Conservation (phyloP, 2,797 vertebrate species). For the Gobionotothen gibberifrons region DNA sequence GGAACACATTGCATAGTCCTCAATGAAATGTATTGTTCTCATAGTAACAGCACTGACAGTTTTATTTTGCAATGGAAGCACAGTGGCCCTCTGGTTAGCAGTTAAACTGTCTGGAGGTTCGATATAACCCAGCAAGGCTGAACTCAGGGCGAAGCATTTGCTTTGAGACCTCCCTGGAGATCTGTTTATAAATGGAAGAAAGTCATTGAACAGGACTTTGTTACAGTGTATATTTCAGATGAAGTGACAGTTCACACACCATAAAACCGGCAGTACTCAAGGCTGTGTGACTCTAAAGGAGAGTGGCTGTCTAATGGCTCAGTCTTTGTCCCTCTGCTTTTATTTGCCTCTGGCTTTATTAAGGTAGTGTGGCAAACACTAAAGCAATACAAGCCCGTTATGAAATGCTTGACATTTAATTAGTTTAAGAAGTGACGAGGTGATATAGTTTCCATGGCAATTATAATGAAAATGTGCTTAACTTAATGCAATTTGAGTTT, state of each 20-base stretch:
- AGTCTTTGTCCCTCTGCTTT: conserved; percentile 41
- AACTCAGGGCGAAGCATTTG: conserved; percentile 20
- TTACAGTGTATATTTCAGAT: conserved; percentile 57
- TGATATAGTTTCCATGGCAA: conserved; percentile 16
- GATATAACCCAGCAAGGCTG: conserved; percentile 44
- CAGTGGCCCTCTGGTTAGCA: conserved; percentile 38
- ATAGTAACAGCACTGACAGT: conserved; percentile 27
- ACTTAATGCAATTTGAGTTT: neutral
- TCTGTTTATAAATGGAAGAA: conserved; percentile 59
- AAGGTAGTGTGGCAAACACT: conserved; percentile 1
- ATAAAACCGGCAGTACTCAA: conserved; percentile 49
- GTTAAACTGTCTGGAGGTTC: conserved; percentile 55
- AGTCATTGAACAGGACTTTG: conserved; percentile 55
- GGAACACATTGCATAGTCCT: conserved; percentile 37
- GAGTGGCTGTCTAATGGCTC: conserved; percentile 20
- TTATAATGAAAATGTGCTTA: neutral
- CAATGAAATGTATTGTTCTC: conserved; percentile 45
- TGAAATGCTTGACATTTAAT: conserved; percentile 37
- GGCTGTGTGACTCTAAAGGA: conserved; percentile 34
- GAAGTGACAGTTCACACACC: conserved; percentile 37
- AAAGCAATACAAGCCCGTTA: neutral
- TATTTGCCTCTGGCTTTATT: conserved; percentile 43
- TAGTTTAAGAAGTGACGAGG: conserved; percentile 1
- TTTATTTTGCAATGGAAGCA: conserved; percentile 24
- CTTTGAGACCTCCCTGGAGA: conserved; percentile 46